These are phyloP conservation scores for Phymastichus coffea DNA, from an alignment of 1,140 invertebrate genomes.

Conservation along the genomic window DNA sequence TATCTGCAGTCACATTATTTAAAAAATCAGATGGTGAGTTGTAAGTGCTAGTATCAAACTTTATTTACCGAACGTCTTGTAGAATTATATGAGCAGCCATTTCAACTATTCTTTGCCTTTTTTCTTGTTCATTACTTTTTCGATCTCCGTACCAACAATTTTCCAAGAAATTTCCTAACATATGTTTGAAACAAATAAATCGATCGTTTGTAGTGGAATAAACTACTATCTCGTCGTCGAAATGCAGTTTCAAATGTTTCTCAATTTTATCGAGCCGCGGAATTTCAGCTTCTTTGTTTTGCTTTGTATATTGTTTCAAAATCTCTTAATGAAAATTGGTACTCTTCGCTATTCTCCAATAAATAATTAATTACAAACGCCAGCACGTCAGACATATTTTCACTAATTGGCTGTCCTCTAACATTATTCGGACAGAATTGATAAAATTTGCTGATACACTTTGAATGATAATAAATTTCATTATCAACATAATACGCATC, in stretches of 20 bases:
- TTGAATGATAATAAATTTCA: neutral
- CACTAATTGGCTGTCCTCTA: neutral
- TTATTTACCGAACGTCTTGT: slow-evolving; percentile 33
- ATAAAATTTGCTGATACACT: slow-evolving; percentile 1
- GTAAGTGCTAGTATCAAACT: slow-evolving; percentile 29
- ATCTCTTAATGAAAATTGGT: slow-evolving; percentile 14
- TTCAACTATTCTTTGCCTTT: slow-evolving; percentile 28
- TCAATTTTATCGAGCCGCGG: neutral
- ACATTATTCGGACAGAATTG: neutral
- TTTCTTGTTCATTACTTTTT: slow-evolving; percentile 15
- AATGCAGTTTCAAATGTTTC: neutral
- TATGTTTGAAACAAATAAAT: slow-evolving; percentile 17
- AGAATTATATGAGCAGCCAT: too few relatives aligned
- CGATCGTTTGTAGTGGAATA: neutral
- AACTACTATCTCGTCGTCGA: neutral
- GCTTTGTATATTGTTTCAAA: neutral
- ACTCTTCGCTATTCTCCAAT: neutral
- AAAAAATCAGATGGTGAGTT: slow-evolving; percentile 13
- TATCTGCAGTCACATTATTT: slow-evolving; percentile 1
- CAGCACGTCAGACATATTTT: neutral
- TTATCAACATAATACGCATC: neutral
- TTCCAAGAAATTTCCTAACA: too few relatives aligned
- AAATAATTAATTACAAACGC: slow-evolving; percentile 3
- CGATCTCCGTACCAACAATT: slow-evolving; percentile 25
- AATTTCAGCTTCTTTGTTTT: neutral